These are phyloP conservation scores for Lamproptera curius DNA, from an alignment of 2,888 invertebrate species.

Conservation along the genomic window DNA sequence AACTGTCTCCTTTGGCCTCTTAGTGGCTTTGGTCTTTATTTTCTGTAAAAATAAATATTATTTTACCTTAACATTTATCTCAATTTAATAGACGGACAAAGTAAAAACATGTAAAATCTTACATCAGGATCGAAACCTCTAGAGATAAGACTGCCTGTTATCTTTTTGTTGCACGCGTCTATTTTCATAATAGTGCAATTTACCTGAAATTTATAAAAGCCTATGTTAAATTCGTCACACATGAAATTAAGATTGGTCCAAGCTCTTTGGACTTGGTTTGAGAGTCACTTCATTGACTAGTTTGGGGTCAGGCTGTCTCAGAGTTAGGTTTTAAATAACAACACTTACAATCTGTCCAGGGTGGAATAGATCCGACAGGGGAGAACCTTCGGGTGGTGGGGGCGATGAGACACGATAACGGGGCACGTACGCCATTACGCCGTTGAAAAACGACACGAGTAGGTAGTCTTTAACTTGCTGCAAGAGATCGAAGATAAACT, in stretches of 20 bases:
- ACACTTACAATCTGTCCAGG: constrained; percentile 80
- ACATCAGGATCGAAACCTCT: constrained; percentile 46
- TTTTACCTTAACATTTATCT: not conserved
- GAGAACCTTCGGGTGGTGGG: constrained; percentile 36
- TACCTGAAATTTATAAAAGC: constrained; percentile 49
- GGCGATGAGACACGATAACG: constrained; percentile 45
- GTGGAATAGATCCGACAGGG: constrained; percentile 64
- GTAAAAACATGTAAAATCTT: constrained; percentile 26
- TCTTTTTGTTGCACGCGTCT: constrained; percentile 48
- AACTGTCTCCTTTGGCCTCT: constrained; percentile 1
- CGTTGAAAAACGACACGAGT: constrained; percentile 78
- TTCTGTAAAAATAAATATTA: constrained; percentile 34
- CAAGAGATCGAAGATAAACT: too few relatives aligned
- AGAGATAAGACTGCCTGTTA: constrained; percentile 62
- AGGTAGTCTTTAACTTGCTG: constrained; percentile 67
- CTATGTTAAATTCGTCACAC: not conserved
- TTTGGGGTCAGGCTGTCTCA: too few relatives aligned
- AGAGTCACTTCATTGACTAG: too few relatives aligned
- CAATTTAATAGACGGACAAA: too few relatives aligned
- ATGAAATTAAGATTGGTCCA: too few relatives aligned
- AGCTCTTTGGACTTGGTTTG: too few relatives aligned
- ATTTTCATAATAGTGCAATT: constrained; percentile 65
- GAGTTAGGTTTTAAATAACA: too few relatives aligned
- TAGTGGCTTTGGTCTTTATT: constrained; percentile 27
- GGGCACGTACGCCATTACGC: constrained; percentile 73